Percentiles rank a stretch among this genome's conserved stretches.
These are phyloP conservation scores for Hyposoter didymator DNA, from an alignment of 2,888 invertebrate species.

Conservation along the genomic window DNA sequence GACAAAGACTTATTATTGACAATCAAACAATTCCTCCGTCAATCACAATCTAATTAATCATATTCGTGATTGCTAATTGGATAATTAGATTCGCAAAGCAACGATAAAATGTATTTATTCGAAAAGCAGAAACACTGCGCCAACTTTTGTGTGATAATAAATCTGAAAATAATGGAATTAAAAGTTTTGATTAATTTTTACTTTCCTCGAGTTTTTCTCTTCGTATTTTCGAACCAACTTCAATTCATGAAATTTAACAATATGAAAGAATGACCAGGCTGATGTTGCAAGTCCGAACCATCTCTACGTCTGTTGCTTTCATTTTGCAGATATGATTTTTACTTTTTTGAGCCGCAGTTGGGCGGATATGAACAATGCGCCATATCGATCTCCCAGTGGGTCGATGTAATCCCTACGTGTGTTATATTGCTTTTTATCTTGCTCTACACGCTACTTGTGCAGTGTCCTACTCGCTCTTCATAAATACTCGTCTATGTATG, in stretches of 20 bases:
- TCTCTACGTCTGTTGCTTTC: slow-evolving; percentile 36
- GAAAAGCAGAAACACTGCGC: not conserved
- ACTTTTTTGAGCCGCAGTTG: slow-evolving; percentile 53
- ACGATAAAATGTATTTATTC: not conserved
- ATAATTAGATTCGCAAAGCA: not conserved
- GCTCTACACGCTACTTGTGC: slow-evolving; percentile 6
- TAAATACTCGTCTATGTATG: not conserved
- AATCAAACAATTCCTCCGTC: not conserved
- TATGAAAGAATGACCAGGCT: not conserved
- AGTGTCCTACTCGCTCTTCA: slow-evolving; percentile 10
- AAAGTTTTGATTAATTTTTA: not conserved
- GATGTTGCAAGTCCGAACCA: not conserved
- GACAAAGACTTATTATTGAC: not conserved
- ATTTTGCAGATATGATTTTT: slow-evolving; percentile 42
- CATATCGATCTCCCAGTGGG: slow-evolving; percentile 63
- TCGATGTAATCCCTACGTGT: slow-evolving; percentile 54
- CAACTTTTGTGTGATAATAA: no score
- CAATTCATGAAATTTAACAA: slow-evolving; percentile 2
- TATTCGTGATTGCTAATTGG: not conserved
- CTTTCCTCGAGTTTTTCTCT: not conserved
- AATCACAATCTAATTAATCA: not conserved
- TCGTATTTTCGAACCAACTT: not conserved
- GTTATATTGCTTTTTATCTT: slow-evolving; percentile 14
- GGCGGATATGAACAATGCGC: slow-evolving; percentile 47
- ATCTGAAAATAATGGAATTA: no score